Percentiles rank a stretch among this genome's conserved stretches.
These are phyloP conservation scores for Oryzaephilus surinamensis DNA, from an alignment of 1,140 invertebrate genomes.

Conservation along the genomic window DNA sequence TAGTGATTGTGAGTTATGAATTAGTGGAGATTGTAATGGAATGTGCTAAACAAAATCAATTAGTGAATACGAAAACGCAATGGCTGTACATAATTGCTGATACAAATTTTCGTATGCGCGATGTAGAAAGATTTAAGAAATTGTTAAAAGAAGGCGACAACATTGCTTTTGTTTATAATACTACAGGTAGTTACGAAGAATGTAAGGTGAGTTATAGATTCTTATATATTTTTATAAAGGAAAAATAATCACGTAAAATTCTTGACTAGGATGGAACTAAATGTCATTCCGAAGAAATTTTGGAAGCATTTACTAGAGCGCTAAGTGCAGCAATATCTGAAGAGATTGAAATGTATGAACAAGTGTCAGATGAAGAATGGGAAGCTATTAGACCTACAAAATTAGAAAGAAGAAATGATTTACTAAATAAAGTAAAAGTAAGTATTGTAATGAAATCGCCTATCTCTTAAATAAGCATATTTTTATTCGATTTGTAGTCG, in stretches of 20 bases:
- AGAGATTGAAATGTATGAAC: conserved; percentile 56
- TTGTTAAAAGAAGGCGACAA: conserved; percentile 67
- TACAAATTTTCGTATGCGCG: conserved; percentile 35
- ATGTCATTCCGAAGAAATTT: conserved; percentile 53
- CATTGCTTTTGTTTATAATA: conserved; percentile 68
- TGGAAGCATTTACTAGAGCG: conserved; percentile 48
- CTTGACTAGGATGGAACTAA: conserved; percentile 42
- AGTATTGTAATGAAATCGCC: conserved; percentile 8
- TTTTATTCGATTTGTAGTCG: conserved; percentile 32
- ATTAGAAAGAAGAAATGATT: conserved; percentile 45
- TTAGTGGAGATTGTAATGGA: conserved; percentile 49
- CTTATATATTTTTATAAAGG: neutral
- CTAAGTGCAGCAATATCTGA: conserved; percentile 53
- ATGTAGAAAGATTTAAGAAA: conserved; percentile 43
- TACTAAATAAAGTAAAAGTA: conserved; percentile 52
- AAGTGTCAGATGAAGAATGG: conserved; percentile 72
- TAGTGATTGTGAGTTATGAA: conserved; percentile 34
- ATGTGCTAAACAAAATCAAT: conserved; percentile 48
- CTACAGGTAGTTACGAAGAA: conserved; percentile 39
- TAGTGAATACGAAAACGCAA: conserved; percentile 60
- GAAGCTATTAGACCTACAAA: conserved; percentile 61
- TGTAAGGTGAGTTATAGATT: conserved; percentile 41
- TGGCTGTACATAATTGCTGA: conserved; percentile 71
- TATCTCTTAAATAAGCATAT: conserved; percentile 2
- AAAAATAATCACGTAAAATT: neutral